Evolutionary conservation across 2,888 invertebrate species (phyloP).

Genomic region (Neelides folsomi): DNA sequence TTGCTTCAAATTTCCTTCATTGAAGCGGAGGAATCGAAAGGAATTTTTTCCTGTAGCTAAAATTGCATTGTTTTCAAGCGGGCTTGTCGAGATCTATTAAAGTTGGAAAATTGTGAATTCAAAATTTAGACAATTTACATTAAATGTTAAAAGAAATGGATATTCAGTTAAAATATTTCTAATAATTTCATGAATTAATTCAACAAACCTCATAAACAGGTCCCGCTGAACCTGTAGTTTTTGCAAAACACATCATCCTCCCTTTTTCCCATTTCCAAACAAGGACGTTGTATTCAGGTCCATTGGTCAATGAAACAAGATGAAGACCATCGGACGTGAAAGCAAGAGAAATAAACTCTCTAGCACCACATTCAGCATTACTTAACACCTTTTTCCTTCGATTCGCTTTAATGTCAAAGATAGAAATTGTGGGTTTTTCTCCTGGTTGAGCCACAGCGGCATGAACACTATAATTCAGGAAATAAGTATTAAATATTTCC

Average conservation of each 20-base stretch:
- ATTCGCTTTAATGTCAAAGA: slow-evolving; percentile 40
- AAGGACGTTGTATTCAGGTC: slow-evolving; percentile 68
- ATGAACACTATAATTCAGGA: slow-evolving; percentile 13
- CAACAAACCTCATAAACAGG: slow-evolving; percentile 47
- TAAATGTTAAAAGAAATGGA: no score
- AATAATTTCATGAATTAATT: neutral
- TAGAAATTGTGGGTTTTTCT: slow-evolving; percentile 39
- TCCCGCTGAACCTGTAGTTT: slow-evolving; percentile 52
- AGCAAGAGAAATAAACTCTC: slow-evolving; percentile 55
- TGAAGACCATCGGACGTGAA: slow-evolving; percentile 74
- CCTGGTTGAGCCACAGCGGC: slow-evolving; percentile 39
- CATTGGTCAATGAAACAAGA: slow-evolving; percentile 63
- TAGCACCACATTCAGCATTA: slow-evolving; percentile 39
- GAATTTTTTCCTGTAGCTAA: slow-evolving; percentile 52
- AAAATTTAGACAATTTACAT: no score
- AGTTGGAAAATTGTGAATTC: slow-evolving; percentile 35
- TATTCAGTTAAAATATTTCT: no score
- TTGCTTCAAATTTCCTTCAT: slow-evolving; percentile 65
- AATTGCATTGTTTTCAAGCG: slow-evolving; percentile 58
- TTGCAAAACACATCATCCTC: slow-evolving; percentile 59
- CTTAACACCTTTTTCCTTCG: slow-evolving; percentile 39
- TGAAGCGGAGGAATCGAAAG: slow-evolving; percentile 60
- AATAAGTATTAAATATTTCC: neutral
- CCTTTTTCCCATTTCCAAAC: slow-evolving; percentile 72
- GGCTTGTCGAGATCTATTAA: slow-evolving; percentile 58